Percentiles rank a stretch among this genome's conserved stretches.
These are phyloP conservation scores for Gymnoscopelus microlampas DNA, from an alignment of 2,797 vertebrate genomes.

Conservation along the genomic window DNA sequence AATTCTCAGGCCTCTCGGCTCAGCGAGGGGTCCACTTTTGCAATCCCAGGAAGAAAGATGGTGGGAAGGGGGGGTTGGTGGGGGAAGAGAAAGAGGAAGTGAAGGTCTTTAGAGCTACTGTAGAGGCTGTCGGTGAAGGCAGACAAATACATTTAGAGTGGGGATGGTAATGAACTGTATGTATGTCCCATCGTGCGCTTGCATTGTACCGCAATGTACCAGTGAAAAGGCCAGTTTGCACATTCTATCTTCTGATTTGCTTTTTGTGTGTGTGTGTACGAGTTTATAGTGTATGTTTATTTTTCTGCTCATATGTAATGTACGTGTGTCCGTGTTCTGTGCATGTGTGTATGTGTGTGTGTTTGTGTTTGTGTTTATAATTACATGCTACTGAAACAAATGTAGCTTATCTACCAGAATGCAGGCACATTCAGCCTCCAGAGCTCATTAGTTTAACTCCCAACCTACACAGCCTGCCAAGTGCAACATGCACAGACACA, in stretches of 20 bases:
- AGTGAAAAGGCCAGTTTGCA: too few relatives aligned
- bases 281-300: too few relatives aligned
- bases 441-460: conserved; percentile 33
- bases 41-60: conserved; percentile 13
- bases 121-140: too few relatives aligned
- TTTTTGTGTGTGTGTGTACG: too few relatives aligned
- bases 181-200: too few relatives aligned
- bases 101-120: too few relatives aligned
- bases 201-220: too few relatives aligned
- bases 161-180: too few relatives aligned
- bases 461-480: conserved; percentile 18
- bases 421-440: conserved; percentile 27
- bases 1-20: conserved; percentile 45
- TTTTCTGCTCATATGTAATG: too few relatives aligned
- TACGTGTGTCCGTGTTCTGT: neutral
- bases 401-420: conserved; percentile 41
- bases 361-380: neutral
- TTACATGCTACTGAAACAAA: conserved; percentile 17
- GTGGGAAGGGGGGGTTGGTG: neutral
- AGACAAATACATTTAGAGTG: too few relatives aligned
- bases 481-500: conserved; percentile 10
- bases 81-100: neutral
- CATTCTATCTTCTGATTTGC: too few relatives aligned
- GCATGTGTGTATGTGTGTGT: neutral
- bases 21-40: conserved; percentile 31